A percentile compares a stretch with the other conserved stretches of the same genome.
Conservation (phyloP, 1,140 invertebrate species). For the Drosophila aff. region DNA sequence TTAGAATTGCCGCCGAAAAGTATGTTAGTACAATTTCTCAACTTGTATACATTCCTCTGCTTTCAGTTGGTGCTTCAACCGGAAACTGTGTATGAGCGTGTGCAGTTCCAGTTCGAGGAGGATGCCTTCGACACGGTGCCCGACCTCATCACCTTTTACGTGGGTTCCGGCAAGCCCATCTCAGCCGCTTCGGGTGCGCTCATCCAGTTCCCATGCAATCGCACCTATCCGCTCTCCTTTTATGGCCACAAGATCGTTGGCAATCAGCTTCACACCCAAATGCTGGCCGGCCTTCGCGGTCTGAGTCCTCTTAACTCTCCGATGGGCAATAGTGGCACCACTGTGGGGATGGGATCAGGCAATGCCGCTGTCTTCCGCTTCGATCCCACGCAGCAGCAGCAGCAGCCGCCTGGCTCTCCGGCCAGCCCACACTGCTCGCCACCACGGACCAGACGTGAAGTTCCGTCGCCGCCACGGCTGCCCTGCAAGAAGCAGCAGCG, state of each 20-base stretch:
- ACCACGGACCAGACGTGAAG: constrained; percentile 86
- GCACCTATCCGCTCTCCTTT: constrained; percentile 88
- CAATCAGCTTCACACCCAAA: constrained; percentile 80
- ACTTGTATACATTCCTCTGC: not conserved
- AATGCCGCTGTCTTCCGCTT: constrained; percentile 66
- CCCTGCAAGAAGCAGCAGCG: constrained; percentile 90
- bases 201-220: constrained; percentile 91
- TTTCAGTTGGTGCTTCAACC: constrained; percentile 92
- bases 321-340: constrained; percentile 38
- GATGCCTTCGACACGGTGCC: constrained; percentile 97
- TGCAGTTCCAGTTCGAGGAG: constrained; percentile 97
- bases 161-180: constrained; percentile 94
- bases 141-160: constrained; percentile 97
- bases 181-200: constrained; percentile 94
- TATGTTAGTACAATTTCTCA: not conserved
- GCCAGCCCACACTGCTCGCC: constrained; percentile 83
- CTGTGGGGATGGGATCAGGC: not conserved
- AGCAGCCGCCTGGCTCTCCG: constrained; percentile 34
- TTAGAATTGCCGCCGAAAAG: not conserved
- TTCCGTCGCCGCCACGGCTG: constrained; percentile 86
- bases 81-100: constrained; percentile 95
- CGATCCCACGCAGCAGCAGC: constrained; percentile 43
- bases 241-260: constrained; percentile 84
- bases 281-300: constrained; percentile 74
- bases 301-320: constrained; percentile 80